These are phyloP conservation scores for Ophion ventricosus DNA, from an alignment of 2,888 invertebrate genomes.

Conservation along the genomic window DNA sequence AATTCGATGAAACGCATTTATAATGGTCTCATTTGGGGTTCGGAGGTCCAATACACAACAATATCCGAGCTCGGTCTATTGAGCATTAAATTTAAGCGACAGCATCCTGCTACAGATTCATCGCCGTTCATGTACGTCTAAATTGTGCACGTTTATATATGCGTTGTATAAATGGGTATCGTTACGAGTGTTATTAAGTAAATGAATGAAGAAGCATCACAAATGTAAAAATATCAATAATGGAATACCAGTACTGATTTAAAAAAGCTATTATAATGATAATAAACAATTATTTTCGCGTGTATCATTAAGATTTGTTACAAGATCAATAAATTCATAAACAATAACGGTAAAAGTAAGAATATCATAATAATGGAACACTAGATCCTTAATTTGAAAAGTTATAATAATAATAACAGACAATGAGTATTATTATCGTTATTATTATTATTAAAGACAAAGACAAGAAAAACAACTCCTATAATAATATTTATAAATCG, in stretches of 20 bases:
- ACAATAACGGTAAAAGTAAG: not conserved
- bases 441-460: not conserved
- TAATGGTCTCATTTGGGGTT: constrained; percentile 55
- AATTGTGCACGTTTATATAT: not conserved
- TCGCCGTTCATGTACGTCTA: constrained; percentile 39
- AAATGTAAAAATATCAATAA: not conserved
- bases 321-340: not conserved
- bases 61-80: constrained; percentile 68
- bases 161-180: not conserved
- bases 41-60: constrained; percentile 62
- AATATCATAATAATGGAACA: not conserved
- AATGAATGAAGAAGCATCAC: not conserved
- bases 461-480: not conserved
- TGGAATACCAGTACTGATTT: not conserved
- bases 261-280: not conserved
- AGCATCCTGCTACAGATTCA: constrained; percentile 72
- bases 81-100: constrained; percentile 75
- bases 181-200: not conserved
- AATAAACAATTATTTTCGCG: not conserved
- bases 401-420: too few relatives aligned
- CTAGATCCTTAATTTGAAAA: not conserved
- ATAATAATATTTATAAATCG: not conserved
- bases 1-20: constrained; percentile 47
- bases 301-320: not conserved
- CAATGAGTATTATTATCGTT: not conserved